A percentile compares a stretch with the other conserved stretches of the same genome.
phyloP scores from a whole-genome alignment of 2,888 invertebrate species.

The Caradrina clavipalpis region DNA sequence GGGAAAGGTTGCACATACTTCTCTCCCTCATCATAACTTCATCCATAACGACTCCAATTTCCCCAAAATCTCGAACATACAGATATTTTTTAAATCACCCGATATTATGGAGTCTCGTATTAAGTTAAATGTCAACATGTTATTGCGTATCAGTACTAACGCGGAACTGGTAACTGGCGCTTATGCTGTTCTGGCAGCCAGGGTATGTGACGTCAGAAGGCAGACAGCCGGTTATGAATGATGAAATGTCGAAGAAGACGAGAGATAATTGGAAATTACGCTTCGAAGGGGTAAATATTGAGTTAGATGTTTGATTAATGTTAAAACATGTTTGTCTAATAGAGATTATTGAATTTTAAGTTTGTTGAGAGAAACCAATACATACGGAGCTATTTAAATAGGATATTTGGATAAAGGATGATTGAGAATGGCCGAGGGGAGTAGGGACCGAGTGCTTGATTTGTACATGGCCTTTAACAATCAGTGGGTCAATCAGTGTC shows the following conservation, averaged over 20 bases:
- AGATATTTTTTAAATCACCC: constrained; percentile 30
- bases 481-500: too few species aligned
- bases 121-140: constrained; percentile 57
- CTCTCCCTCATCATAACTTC: too few species aligned
- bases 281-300: constrained; percentile 34
- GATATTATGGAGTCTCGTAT: constrained; percentile 24
- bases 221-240: constrained; percentile 32
- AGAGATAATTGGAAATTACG: constrained; percentile 24
- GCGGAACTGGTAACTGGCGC: constrained; percentile 47
- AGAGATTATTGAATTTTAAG: constrained; percentile 15
- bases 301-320: constrained; percentile 32
- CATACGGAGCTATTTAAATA: neutral
- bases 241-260: constrained; percentile 35
- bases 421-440: too few species aligned
- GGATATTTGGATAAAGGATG: neutral
- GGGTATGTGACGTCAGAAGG: constrained; percentile 34
- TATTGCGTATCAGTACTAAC: constrained; percentile 55
- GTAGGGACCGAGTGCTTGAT: too few species aligned
- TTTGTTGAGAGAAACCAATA: constrained; percentile 4
- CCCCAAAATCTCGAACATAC: constrained; percentile 3
- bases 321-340: constrained; percentile 38
- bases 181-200: constrained; percentile 28
- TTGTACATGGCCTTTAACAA: too few species aligned
- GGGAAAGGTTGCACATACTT: neutral
- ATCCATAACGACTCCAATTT: neutral